Conservation (phyloP, 2,888 invertebrate genomes). For the Tupiocoris notatus region DNA sequence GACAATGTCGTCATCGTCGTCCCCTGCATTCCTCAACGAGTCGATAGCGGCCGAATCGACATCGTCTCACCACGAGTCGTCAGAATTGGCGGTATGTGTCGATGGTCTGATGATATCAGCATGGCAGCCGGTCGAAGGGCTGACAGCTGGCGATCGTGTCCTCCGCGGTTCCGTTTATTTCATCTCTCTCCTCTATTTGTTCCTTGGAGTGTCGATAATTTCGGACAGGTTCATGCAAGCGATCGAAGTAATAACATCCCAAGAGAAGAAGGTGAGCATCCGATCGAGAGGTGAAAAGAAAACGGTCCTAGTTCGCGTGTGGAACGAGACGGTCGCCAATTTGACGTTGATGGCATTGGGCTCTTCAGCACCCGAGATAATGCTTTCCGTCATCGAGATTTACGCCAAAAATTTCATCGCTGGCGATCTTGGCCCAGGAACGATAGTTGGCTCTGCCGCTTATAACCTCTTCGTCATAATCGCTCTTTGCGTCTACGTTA, state of each 20-base stretch:
- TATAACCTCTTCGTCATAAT: conserved; percentile 98
- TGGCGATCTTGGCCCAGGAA: conserved; percentile 96
- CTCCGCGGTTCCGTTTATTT: conserved; percentile 90
- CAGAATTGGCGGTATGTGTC: conserved; percentile 60
- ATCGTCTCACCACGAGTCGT: too few species aligned
- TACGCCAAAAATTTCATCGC: conserved; percentile 92
- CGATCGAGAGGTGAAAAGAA: conserved; percentile 83
- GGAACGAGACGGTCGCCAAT: conserved; percentile 99
- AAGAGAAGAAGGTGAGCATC: conserved; percentile 91
- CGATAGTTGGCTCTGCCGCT: conserved; percentile 97
- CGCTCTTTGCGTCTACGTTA: conserved; percentile 84
- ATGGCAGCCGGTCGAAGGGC: conserved; percentile 81
- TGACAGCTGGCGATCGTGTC: conserved; percentile 72
- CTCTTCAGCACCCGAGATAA: conserved; percentile 96
- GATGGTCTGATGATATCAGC: conserved; percentile 83
- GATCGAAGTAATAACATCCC: conserved; percentile 98
- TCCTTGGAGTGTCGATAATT: conserved; percentile 97
- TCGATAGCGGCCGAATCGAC: conserved; percentile 8
- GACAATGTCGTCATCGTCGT: background rate
- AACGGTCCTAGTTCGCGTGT: conserved; percentile 88
- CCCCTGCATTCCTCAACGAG: conserved; percentile 1
- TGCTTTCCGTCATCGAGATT: conserved; percentile 96
- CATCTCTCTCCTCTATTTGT: conserved; percentile 83
- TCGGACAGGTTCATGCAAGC: conserved; percentile 99
- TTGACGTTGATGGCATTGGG: conserved; percentile 98